Conservation (phyloP, 2,888 invertebrate species). For the Drosophila affinis region DNA sequence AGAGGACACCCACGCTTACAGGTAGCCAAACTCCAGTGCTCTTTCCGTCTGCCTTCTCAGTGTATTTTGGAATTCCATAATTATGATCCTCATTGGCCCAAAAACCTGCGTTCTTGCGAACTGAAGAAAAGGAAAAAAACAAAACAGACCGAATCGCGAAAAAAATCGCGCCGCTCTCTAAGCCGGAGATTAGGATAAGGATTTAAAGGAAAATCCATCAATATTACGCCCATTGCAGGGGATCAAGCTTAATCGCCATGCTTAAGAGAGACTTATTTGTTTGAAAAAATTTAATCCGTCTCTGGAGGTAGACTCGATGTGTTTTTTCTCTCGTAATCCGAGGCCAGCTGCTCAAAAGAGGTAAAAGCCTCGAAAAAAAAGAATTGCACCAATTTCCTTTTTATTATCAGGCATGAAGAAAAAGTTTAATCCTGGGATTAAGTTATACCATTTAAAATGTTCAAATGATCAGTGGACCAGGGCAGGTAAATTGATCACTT, state of each 20-base stretch:
- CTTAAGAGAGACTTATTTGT: conserved; percentile 69
- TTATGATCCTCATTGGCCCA: conserved; percentile 71
- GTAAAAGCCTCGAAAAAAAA: conserved; percentile 50
- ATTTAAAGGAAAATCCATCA: conserved; percentile 81
- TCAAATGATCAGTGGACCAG: conserved; percentile 32
- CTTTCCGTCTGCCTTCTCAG: conserved; percentile 39
- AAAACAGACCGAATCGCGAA: conserved; percentile 60
- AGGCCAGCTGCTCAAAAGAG: conserved; percentile 68
- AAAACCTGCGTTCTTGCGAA: conserved; percentile 64
- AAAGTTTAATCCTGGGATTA: conserved; percentile 71
- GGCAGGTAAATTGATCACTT: conserved; percentile 20
- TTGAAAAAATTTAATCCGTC: conserved; percentile 73
- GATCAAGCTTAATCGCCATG: conserved; percentile 76
- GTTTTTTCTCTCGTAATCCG: conserved; percentile 54
- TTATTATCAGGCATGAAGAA: conserved; percentile 54
- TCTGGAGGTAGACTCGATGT: conserved; percentile 56
- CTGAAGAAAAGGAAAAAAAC: conserved; percentile 52
- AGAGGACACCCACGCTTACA: conserved; percentile 72
- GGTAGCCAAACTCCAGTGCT: conserved; percentile 50
- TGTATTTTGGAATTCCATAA: conserved; percentile 79
- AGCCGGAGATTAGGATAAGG: conserved; percentile 68
- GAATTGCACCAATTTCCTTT: conserved; percentile 56
- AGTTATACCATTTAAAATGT: conserved; percentile 42
- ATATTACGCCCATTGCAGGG: conserved; percentile 75
- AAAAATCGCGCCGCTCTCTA: conserved; percentile 68